phyloP scores from a whole-genome alignment of 2,888 invertebrate genomes.

The Dyspetes luteomarginatus region DNA sequence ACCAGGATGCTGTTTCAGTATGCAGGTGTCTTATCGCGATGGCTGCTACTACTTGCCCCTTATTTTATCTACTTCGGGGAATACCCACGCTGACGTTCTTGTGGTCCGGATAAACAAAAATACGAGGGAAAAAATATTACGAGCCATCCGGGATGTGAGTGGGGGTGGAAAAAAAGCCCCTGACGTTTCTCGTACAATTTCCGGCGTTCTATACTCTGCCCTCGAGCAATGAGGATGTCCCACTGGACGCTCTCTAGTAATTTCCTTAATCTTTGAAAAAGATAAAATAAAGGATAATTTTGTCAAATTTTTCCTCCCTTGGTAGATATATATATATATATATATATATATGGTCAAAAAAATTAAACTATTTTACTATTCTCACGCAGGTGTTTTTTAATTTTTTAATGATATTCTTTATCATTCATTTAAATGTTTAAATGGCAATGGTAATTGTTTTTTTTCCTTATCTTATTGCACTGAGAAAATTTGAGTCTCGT shows the following conservation, averaged over 20 bases:
- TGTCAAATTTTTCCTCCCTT: neutral
- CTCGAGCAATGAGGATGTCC: slow-evolving; percentile 14
- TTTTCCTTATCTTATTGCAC: slow-evolving; percentile 42
- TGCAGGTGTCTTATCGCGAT: slow-evolving; percentile 32
- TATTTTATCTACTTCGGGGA: slow-evolving; percentile 29
- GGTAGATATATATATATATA: neutral
- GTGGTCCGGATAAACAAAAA: slow-evolving; percentile 8
- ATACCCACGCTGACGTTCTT: slow-evolving; percentile 37
- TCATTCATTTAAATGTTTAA: neutral
- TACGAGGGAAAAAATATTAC: slow-evolving; percentile 37
- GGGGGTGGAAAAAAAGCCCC: slow-evolving; percentile 20
- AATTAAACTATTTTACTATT: neutral
- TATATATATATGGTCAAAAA: neutral
- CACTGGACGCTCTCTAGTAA: slow-evolving; percentile 25
- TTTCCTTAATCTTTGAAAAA: slow-evolving; percentile 31
- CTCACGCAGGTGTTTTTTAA: too few relatives aligned
- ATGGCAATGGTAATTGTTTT: neutral
- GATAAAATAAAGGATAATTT: neutral
- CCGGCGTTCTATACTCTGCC: slow-evolving; percentile 38
- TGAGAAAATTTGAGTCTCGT: slow-evolving; percentile 18
- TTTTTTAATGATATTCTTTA: too few relatives aligned
- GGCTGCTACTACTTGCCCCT: slow-evolving; percentile 23
- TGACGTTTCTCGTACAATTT: slow-evolving; percentile 49
- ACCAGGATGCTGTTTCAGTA: neutral
- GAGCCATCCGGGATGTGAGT: slow-evolving; percentile 48